Evolutionary conservation across 2,888 invertebrate genomes (phyloP), one percentile per base, ranked within the genome.

Genomic region (Netelia virgata): DNA sequence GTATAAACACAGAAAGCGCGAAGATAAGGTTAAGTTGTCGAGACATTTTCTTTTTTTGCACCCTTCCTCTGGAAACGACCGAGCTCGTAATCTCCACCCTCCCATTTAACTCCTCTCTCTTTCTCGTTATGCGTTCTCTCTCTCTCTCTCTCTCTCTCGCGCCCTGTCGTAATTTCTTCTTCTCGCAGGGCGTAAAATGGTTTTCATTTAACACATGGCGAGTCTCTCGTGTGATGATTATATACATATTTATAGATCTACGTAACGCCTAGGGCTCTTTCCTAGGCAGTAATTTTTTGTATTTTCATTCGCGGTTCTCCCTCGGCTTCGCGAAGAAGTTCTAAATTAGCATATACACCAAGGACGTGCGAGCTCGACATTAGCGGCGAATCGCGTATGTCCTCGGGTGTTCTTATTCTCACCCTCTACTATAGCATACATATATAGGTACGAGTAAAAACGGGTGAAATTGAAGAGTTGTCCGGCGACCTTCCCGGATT

Each of bases 51-150:
- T 61, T 43, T 73, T 73, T 64, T 73, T 36, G 47, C 18, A 20
- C 20, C 28, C 68, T 36, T 36, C 43, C 23, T 10, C 55, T 68
- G 61, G 14, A 61, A 82, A 77, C 68, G 77, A 82, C 36, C 61
- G 59, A 68, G 28, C 70, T 76, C 82, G 75, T 76, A 70, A 82
- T 83, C 78, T 74, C 74, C 69, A 78, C 77, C 73, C 73, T 73
- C 55, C 18, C 53, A 59, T 68, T 77, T 81, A 69, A n/a, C 66
- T 57, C 57, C 57, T 57, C 16, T 20, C 66, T 16, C 18, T 53
- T 50, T 74, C 63, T n/a, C 81, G 64, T 36, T 36, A 6, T 6
- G 36, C 16, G 57, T 73, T 68, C 14, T 6, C 0, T 83, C 47
- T 69, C 28, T 50, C 53, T 68, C n/a, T 36, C 23, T 50, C 41